Base-by-base conservation (phyloP, 2,888 invertebrate genomes). In the Apocheima hispidaria region DNA sequence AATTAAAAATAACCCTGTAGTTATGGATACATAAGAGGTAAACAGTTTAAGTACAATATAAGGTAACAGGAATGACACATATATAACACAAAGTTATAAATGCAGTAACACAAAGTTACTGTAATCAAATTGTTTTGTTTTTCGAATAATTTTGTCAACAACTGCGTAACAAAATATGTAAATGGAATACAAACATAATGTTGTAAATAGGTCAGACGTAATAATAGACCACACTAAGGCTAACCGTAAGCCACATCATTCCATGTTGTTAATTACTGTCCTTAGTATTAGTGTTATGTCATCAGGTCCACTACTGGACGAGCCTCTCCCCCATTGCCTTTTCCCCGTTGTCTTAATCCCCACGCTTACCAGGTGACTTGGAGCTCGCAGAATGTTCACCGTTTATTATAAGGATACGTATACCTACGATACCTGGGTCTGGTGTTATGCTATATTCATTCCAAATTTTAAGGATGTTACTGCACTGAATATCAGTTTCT, bases 381-480 rank as follows among this genome's bases (percentile, higher is more conserved):
- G n/a, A n/a, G n/a, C n/a, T n/a, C n/a, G n/a, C n/a, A n/a, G n/a
- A n/a, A n/a, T n/a, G n/a, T n/a, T n/a, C n/a, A n/a, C n/a, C n/a
- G 20, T 21, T 46, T 46, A 46, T 18, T 38, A 9, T 18, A 36
- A 36, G 20, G n/a, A n/a, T n/a, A n/a, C n/a, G n/a, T n/a, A n/a
- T n/a, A n/a, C n/a, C n/a, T n/a, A n/a, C n/a, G n/a, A n/a, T n/a
- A n/a, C n/a, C n/a, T n/a, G n/a, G n/a, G n/a, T n/a, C n/a, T n/a
- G n/a, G n/a, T n/a, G n/a, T n/a, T n/a, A n/a, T n/a, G n/a, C n/a
- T n/a, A n/a, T 12, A n/a, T 21, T 41, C 10, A 2, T 21, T 20
- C 2, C 1, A 1, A 5, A 20, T 14, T 4, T 23, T n/a, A 23
- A 23, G 21, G 2, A 21, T 7, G 21, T 4, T n/a, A 41, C 41